These are phyloP conservation scores for Eupithecia vulgata DNA, from an alignment of 2,888 invertebrate genomes.

Conservation along the genomic window DNA sequence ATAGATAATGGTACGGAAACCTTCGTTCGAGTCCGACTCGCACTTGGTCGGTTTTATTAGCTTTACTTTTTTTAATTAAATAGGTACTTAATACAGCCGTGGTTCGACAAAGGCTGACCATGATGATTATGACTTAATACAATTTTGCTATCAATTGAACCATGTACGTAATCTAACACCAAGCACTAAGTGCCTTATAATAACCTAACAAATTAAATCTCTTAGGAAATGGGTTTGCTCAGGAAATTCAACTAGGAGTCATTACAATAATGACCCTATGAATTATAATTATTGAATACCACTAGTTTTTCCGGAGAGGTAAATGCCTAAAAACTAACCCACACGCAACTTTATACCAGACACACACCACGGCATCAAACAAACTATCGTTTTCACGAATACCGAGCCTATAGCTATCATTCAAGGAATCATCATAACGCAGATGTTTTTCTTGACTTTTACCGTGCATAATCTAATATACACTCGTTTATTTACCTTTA, in stretches of 20 bases:
- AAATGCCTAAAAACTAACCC: background rate
- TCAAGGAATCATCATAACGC: slow-evolving; percentile 14
- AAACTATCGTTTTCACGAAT: slow-evolving; percentile 1
- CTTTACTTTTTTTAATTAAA: no score
- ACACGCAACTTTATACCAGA: background rate
- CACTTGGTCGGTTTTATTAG: no score
- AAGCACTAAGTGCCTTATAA: no score
- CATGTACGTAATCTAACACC: no score
- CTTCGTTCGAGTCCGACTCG: no score
- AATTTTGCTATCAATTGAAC: no score
- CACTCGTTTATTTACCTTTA: slow-evolving; percentile 2
- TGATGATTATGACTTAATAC: no score
- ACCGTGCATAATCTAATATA: slow-evolving; percentile 37
- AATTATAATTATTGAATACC: background rate
- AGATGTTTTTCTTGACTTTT: slow-evolving; percentile 39
- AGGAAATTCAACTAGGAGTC: background rate
- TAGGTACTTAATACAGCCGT: no score
- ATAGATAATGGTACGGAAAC: no score
- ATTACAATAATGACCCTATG: background rate
- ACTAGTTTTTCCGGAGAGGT: background rate
- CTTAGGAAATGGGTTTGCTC: background rate
- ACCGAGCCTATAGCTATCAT: slow-evolving; percentile 8
- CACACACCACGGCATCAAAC: background rate
- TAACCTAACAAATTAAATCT: background rate
- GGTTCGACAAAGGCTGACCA: no score